Evolutionary conservation across 1,140 invertebrate genomes (phyloP).

Genomic region (Heterodera schachtii): DNA sequence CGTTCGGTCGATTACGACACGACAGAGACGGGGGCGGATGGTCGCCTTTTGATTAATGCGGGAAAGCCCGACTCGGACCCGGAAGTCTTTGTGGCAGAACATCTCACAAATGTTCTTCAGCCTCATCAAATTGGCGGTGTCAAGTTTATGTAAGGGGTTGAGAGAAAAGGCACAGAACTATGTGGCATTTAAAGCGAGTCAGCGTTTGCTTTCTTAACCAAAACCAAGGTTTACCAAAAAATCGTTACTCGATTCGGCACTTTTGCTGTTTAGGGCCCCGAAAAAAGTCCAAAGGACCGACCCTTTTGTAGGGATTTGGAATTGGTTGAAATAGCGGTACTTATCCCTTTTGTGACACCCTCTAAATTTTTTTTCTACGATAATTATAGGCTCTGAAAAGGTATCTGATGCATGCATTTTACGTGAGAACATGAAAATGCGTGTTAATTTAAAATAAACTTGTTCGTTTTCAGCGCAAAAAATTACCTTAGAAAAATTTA

Average conservation of each 20-base stretch:
- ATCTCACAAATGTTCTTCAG: constrained; percentile 88
- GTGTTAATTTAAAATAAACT: too few relatives aligned
- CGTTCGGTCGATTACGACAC: constrained; percentile 36
- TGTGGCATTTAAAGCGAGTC: not conserved
- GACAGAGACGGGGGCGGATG: constrained; percentile 72
- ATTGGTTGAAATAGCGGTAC: too few relatives aligned
- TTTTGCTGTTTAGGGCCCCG: too few relatives aligned
- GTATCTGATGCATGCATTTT: too few relatives aligned
- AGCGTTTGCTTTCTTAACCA: constrained; percentile 16
- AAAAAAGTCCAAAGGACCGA: too few relatives aligned
- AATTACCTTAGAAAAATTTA: too few relatives aligned
- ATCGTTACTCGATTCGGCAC: not conserved
- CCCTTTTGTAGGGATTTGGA: too few relatives aligned
- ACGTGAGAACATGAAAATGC: too few relatives aligned
- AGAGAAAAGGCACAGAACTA: not conserved
- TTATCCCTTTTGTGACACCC: too few relatives aligned
- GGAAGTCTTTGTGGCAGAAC: constrained; percentile 88
- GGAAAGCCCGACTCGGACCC: constrained; percentile 89
- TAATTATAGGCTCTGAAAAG: too few relatives aligned
- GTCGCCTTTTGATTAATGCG: constrained; percentile 88
- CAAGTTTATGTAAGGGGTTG: constrained; percentile 49
- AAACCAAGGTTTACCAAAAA: constrained; percentile 20
- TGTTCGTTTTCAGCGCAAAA: too few relatives aligned
- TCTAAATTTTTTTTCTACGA: too few relatives aligned
- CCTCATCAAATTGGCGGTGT: constrained; percentile 74